Evolutionary conservation across 2,888 invertebrate species (phyloP), one percentile per base, ranked within the genome.

Genomic region (Aelia acuminata): DNA sequence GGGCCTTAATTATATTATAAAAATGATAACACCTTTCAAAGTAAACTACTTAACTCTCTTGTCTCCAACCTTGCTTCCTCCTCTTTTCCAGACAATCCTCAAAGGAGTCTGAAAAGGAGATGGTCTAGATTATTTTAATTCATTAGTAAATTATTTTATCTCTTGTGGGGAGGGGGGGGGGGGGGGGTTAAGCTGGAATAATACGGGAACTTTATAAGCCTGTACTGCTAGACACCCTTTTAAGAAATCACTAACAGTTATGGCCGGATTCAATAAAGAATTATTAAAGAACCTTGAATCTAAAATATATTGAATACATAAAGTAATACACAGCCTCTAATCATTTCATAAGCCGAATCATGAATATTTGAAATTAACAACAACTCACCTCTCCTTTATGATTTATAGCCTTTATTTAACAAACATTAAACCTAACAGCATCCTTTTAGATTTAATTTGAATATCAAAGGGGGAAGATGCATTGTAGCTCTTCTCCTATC

Each of bases 351-450:
- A 70, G 0, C 35, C 31, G 63, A 70, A 70, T 70, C 63, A 70
- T 70, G 63, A 70, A 70, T 70, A 70, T 35, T 70, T 70, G 63
- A 35, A 70, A 70, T 70, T 70, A 70, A 70, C 63, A 70, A 70
- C 35, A 35, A 35, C 63, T 35, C 31, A 35, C 63, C 63, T 70
- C 31, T 1, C 18, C 5, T n/a, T n/a, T 35, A 18, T 70, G 63
- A 70, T 70, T 70, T 70, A 70, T 70, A 1, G 35, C 18, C 20
- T 35, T 70, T 70, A 70, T 35, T 70, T 35, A 63, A 63, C 63
- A 63, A 63, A 70, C 63, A 70, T 70, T 70, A 35, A 70, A 70
- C 35, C 63, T 35, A 70, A 70, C 31, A 70, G 31, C 31, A 70
- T 70, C 18, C 63, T 35, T 31, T 70, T 70, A 70, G 57, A 26